Conservation (phyloP, 2,797 vertebrate species). For the Telmatherina bonti region DNA sequence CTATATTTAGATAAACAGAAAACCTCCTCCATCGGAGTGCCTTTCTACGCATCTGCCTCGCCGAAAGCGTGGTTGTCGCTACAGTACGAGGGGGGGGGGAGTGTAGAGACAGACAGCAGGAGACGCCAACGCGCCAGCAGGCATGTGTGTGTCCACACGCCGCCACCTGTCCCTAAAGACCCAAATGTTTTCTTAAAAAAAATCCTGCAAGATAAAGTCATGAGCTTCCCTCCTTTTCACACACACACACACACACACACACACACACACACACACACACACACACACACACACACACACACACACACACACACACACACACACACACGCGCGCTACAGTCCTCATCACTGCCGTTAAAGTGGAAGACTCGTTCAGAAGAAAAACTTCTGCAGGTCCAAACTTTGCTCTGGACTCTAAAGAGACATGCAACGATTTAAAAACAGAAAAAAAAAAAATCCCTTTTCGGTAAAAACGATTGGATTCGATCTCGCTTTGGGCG, state of each 20-base stretch:
- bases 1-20: conserved; percentile 72
- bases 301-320: conserved; percentile 53
- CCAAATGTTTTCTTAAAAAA: conserved; percentile 43
- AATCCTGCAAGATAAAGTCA: conserved; percentile 20
- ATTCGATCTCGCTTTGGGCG: conserved; percentile 13
- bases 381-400: conserved; percentile 43
- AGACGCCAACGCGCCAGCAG: conserved; percentile 25
- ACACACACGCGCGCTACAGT: conserved; percentile 35
- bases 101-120: conserved; percentile 44
- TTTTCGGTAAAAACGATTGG: conserved; percentile 43
- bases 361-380: conserved; percentile 64
- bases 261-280: conserved; percentile 48
- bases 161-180: conserved; percentile 23
- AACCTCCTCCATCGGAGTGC: conserved; percentile 28
- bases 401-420: conserved; percentile 42
- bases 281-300: conserved; percentile 45
- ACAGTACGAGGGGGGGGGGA: conserved; percentile 43
- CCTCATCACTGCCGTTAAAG: conserved; percentile 27
- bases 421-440: conserved; percentile 23
- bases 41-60: conserved; percentile 26
- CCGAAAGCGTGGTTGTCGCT: conserved; percentile 31
- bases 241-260: conserved; percentile 43
- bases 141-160: conserved; percentile 57
- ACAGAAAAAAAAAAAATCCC: conserved; percentile 40
- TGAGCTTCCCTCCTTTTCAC: conserved; percentile 45